A percentile compares a stretch with the other conserved stretches of the same genome.
Conservation (phyloP, 2,113 vertebrate genomes). For the Austrofundulus limnaeus region DNA sequence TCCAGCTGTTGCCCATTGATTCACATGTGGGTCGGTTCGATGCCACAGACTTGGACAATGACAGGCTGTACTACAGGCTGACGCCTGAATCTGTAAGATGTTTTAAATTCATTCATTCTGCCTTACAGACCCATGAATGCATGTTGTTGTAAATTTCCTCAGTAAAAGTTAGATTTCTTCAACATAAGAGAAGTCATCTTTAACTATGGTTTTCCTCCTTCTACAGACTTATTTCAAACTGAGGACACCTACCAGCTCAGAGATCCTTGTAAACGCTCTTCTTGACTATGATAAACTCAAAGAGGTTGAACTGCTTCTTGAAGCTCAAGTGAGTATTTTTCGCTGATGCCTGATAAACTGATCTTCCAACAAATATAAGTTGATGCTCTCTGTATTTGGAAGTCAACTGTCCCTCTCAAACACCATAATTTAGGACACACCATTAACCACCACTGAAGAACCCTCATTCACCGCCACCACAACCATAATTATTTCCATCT, state of each 20-base stretch:
- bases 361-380: background rate
- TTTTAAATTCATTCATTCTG: background rate
- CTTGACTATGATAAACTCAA: slow-evolving; percentile 79
- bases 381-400: background rate
- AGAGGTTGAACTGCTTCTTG: slow-evolving; percentile 57
- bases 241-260: slow-evolving; percentile 46
- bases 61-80: slow-evolving; percentile 45
- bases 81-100: slow-evolving; percentile 39
- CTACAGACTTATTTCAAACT: slow-evolving; percentile 77
- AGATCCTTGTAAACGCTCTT: slow-evolving; percentile 62
- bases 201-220: background rate
- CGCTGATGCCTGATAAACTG: background rate
- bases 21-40: rapidly evolving
- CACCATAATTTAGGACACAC: slow-evolving; percentile 69
- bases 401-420: background rate
- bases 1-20: slow-evolving; percentile 43
- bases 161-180: background rate
- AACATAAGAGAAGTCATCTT: background rate
- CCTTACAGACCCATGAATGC: no score
- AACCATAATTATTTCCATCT: slow-evolving; percentile 71
- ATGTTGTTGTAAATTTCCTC: no score
- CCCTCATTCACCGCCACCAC: slow-evolving; percentile 40
- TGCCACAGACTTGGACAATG: slow-evolving; percentile 49
- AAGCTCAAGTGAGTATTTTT: slow-evolving; percentile 76
- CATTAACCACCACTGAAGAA: rapidly evolving